Conservation (phyloP, 2,797 vertebrate genomes). For the Artibeus jamaicensis region DNA sequence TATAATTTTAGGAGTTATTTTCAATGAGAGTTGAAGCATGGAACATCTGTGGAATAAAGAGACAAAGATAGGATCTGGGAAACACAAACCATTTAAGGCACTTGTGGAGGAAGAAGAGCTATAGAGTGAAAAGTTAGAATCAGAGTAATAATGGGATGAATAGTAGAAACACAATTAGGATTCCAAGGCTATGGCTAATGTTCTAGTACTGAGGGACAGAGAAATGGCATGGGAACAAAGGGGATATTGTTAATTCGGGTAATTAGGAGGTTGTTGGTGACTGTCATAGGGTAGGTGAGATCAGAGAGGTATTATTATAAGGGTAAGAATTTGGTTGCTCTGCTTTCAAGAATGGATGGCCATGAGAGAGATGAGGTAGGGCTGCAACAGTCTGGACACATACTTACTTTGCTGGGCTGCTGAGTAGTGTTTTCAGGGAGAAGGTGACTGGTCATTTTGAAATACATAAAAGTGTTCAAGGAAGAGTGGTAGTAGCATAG, state of each 20-base stretch:
- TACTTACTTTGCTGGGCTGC: not conserved
- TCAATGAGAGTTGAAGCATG: not conserved
- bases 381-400: not conserved
- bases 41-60: not conserved
- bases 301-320: not conserved
- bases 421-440: not conserved
- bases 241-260: not conserved
- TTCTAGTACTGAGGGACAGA: not conserved
- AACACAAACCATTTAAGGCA: not conserved
- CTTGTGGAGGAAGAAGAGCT: not conserved
- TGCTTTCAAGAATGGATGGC: not conserved
- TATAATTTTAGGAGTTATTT: not conserved
- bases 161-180: not conserved
- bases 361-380: not conserved
- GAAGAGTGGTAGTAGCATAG: fast-evolving
- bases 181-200: too few species aligned
- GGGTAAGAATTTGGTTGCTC: not conserved
- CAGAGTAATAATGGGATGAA: not conserved
- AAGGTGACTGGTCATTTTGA: not conserved
- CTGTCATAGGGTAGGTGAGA: not conserved
- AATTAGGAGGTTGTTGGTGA: not conserved
- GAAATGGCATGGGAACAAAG: not conserved
- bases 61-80: not conserved
- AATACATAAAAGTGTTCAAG: not conserved
- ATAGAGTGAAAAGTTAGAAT: not conserved